Evolutionary conservation across 2,797 vertebrate species (phyloP).

Genomic region (Semaprochilodus insignis): DNA sequence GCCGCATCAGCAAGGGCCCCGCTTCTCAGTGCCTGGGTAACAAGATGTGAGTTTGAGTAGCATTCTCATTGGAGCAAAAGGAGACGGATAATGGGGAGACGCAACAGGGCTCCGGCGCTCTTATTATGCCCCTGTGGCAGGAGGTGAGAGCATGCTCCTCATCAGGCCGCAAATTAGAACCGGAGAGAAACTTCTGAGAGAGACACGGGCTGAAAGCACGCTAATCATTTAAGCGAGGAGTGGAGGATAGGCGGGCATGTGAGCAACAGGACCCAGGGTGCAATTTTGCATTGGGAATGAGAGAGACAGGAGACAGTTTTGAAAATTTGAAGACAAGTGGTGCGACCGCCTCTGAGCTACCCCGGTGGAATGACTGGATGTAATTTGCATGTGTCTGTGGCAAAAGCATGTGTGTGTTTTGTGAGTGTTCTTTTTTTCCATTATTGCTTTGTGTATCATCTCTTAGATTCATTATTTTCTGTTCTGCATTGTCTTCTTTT

Average conservation of each 20-base stretch:
- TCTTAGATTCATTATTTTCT: conserved; percentile 31
- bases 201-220: conserved; percentile 32
- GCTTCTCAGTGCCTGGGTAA: conserved; percentile 27
- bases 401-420: conserved; percentile 8
- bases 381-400: not conserved
- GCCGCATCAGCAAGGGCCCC: conserved; percentile 17
- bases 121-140: conserved; percentile 41
- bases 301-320: not conserved
- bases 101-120: conserved; percentile 35
- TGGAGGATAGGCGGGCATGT: conserved; percentile 30
- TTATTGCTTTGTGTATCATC: conserved; percentile 20
- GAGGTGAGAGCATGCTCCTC: conserved; percentile 37
- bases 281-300: not conserved
- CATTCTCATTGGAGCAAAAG: conserved; percentile 50
- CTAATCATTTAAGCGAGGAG: conserved; percentile 36
- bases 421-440: conserved; percentile 9
- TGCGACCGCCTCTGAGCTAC: not conserved
- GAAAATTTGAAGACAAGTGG: not conserved
- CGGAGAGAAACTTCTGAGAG: conserved; percentile 36
- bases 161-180: conserved; percentile 46
- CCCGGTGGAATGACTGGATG: not conserved
- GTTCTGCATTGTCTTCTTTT: conserved; percentile 42
- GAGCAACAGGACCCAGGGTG: not conserved
- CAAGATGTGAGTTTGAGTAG: conserved; percentile 51
- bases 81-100: conserved; percentile 49